Base-by-base conservation (phyloP, 1,140 invertebrate genomes). In the Gonatopus flavifemur region DNA sequence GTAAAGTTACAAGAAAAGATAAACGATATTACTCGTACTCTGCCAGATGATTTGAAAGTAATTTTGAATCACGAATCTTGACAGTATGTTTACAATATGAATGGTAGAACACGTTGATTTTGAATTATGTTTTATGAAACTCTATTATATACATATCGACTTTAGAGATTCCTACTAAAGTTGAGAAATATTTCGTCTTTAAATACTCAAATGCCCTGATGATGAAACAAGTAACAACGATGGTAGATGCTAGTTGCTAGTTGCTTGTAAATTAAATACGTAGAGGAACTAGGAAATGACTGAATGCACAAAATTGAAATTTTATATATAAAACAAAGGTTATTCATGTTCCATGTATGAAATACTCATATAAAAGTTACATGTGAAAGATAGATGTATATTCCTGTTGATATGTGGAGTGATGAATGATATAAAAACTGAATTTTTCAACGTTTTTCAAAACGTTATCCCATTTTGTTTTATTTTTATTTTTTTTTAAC, bases 31-130 rank as follows among this genome's bases (percentile, higher is more conserved):
- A 89, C 94, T 36, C 84, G 84, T 62, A 85, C 89, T 48, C 80
- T 97, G 57, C 92, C 94, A 12, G 90, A 94, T 52, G 94, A 97
- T 82, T 81, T 96, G 62, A 90, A 90, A 78, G 85, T 85, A 53
- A 92, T 96, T 64, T 79, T 96, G 19, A 81, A 76, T 52, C 67
- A 68, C 30, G 61, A 77, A 55, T 78, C 75, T 64, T 78, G 76
- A 78, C 75, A 69, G 40, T 71, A 57, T 40, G 42, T 62, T 48
- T 57, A 55, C 1, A 19, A 42, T 44, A 57, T 64, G 43, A 64
- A 43, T 49, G 47, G 53, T 24, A 61, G 57, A 54, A 60, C 44
- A 47, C 45, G 58, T 15, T 62, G 49, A 49, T 20, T 36, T 8
- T 16, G 33, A 43, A 49, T 44, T 31, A 33, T 39, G 49, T 9